These are phyloP conservation scores for Callaeas wilsoni DNA, from an alignment of 2,113 vertebrate species.

Conservation along the genomic window DNA sequence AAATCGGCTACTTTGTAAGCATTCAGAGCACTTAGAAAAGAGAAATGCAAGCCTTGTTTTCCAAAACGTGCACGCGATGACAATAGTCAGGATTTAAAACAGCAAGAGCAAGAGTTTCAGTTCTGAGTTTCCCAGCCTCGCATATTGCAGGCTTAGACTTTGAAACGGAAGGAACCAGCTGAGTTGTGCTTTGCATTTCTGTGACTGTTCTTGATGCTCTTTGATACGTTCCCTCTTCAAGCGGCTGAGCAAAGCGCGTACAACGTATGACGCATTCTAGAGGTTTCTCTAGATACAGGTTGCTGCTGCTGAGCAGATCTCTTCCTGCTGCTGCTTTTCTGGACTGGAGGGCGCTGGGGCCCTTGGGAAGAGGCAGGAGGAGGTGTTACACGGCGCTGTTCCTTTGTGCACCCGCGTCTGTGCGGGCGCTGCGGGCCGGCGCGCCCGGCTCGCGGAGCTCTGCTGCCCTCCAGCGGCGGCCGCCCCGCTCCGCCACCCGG, in stretches of 20 bases:
- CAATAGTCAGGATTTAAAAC: neutral
- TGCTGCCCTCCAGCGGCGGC: constrained; percentile 29
- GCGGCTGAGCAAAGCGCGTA: neutral
- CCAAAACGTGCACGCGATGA: neutral
- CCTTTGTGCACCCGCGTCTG: neutral
- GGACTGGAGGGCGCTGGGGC: neutral
- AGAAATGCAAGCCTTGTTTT: neutral
- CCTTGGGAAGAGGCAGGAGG: neutral
- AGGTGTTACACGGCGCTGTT: neutral
- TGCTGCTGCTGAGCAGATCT: neutral
- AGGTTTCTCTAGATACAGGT: neutral
- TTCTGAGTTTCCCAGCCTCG: neutral
- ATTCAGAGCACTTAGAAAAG: neutral
- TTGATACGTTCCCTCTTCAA: neutral
- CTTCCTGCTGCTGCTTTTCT: neutral
- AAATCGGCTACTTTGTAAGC: neutral
- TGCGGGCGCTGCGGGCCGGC: no score
- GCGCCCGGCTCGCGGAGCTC: neutral
- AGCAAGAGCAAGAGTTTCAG: neutral
- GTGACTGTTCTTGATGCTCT: neutral
- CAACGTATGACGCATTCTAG: neutral
- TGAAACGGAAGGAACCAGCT: neutral
- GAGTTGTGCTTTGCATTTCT: neutral
- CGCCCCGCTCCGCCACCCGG: neutral
- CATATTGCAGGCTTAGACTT: neutral